Conservation (phyloP, 2,888 invertebrate species). For the Heterodera filipjevi region DNA sequence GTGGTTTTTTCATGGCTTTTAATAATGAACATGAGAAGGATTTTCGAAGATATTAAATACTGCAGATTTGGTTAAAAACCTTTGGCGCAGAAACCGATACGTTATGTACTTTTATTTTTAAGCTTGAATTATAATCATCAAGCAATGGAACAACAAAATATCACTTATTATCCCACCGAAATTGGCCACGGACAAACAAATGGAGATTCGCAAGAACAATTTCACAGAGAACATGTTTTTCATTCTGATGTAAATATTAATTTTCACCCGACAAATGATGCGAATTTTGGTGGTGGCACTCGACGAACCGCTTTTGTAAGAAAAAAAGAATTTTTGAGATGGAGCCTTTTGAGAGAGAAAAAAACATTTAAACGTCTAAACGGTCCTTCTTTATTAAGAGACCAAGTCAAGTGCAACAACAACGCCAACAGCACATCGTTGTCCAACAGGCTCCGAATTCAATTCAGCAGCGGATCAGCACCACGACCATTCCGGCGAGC, state of each 20-base stretch:
- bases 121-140: background rate
- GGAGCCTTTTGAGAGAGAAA: background rate
- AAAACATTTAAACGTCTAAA: background rate
- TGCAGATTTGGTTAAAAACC: too few species aligned
- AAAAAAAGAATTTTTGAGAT: background rate
- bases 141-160: constrained; percentile 35
- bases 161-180: constrained; percentile 37
- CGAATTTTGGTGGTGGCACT: constrained; percentile 11
- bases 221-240: constrained; percentile 30
- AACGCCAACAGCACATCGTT: constrained; percentile 22
- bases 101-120: background rate
- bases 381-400: background rate
- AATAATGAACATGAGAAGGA: too few species aligned
- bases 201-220: constrained; percentile 23
- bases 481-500: background rate
- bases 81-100: too few species aligned
- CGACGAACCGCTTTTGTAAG: constrained; percentile 11
- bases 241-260: constrained; percentile 35
- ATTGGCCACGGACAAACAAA: constrained; percentile 28
- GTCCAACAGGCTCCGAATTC: constrained; percentile 20
- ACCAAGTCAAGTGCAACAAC: background rate
- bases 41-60: too few species aligned
- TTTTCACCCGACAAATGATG: constrained; percentile 34
- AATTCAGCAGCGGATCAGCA: constrained; percentile 13
- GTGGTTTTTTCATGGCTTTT: too few species aligned